Evolutionary conservation across 2,797 vertebrate genomes (phyloP).

Genomic region (Spheniscus humboldti): DNA sequence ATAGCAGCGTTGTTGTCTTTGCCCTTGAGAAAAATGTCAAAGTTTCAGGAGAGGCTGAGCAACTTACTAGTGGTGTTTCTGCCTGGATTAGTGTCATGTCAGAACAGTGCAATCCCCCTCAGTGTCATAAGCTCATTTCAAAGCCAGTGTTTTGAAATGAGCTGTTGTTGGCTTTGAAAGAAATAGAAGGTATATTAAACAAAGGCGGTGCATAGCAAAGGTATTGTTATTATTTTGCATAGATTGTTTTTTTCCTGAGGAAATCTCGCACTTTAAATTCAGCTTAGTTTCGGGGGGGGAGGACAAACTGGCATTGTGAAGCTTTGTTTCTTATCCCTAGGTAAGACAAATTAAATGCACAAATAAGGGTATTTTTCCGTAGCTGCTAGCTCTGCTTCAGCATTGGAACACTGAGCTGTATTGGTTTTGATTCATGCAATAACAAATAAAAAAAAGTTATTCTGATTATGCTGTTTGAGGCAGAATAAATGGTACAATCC

Average conservation of each 20-base stretch:
- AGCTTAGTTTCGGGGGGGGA: not conserved
- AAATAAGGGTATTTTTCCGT: not conserved
- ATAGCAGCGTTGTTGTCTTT: not conserved
- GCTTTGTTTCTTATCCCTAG: not conserved
- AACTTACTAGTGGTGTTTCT: not conserved
- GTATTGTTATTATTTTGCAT: not conserved
- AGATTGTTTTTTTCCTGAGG: not conserved
- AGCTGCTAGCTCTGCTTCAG: not conserved
- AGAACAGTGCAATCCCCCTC: not conserved
- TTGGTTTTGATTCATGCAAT: not conserved
- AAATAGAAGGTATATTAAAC: not conserved
- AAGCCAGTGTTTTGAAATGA: not conserved
- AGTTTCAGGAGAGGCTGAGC: not conserved
- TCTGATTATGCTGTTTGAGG: not conserved
- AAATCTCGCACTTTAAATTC: not conserved
- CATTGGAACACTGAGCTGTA: not conserved
- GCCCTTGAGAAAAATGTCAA: not conserved
- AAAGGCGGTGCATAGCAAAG: not conserved
- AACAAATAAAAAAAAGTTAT: not conserved
- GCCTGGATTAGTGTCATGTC: not conserved
- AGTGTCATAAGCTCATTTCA: not conserved
- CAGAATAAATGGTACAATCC: not conserved
- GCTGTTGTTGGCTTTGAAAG: not conserved
- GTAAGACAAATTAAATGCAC: not conserved
- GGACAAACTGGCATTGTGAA: not conserved